Evolutionary conservation across 2,113 vertebrate species (phyloP), one percentile per base, ranked within the genome.

Genomic region (Aramus guarauna): DNA sequence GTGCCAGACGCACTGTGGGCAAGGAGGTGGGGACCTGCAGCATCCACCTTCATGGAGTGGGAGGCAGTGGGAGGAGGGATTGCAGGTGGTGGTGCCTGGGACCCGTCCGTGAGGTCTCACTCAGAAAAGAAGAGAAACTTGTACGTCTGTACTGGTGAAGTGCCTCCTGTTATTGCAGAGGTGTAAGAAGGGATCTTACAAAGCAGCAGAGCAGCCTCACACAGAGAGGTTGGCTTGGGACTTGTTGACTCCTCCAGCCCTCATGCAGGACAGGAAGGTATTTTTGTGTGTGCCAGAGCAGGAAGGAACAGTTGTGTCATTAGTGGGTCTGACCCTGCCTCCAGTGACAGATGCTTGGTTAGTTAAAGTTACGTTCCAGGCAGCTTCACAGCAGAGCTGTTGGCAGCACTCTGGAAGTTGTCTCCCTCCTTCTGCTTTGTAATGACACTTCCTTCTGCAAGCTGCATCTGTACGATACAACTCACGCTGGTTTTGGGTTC

Each of bases 211-310:
- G 41, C 73, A 22, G 19, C 22, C 29, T 73, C 39, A 30, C 12
- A 21, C 29, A 17, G 34, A 30, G 73, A 41, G 6, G 18, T 7
- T 72, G 47, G 59, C 17, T 11, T 45, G 66, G 20, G 13, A 29
- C 45, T 41, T 26, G 23, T 20, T 23, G 43, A 30, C 21, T 67
- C 34, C 50, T 12, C 4, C 43, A 62, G 23, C 4, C 6, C 18
- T 7, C 59, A 10, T 1, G 32, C 0, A 4, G 45, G 13, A 12
- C 1, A 3, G 56, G 37, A 43, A 47, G 36, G 41, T 29, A 6
- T 66, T 76, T 76, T 41, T 6, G 2, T 34, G 30, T 21, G 15
- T 37, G 16, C 41, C 48, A 27, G 41, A 48, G 41, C 13, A 75
- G 39, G 63, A 47, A 47, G 60, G 34, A 78, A 5, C 45, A 34